Conservation (phyloP, 2,797 vertebrate species). For the Squalus acanthias region DNA sequence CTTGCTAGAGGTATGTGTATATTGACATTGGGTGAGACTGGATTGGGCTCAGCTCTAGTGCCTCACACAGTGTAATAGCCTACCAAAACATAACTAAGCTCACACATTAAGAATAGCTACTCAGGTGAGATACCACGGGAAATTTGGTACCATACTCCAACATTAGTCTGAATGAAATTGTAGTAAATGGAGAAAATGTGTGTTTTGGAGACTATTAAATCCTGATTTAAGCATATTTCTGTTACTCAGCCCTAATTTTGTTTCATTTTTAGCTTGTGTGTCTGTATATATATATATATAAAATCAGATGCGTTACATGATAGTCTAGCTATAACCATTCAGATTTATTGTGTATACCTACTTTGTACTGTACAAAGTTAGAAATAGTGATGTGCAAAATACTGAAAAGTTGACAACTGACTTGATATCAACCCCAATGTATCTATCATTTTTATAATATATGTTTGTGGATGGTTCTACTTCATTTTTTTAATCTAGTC, state of each 20-base stretch:
- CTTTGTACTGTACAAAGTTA: neutral
- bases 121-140: neutral
- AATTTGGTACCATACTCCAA: neutral
- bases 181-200: neutral
- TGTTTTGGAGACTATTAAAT: neutral
- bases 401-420: neutral
- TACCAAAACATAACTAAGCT: neutral
- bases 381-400: neutral
- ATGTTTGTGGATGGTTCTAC: neutral
- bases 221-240: neutral
- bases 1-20: no score
- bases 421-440: neutral
- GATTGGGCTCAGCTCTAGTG: neutral
- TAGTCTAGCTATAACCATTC: neutral
- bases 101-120: neutral
- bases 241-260: neutral
- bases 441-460: neutral
- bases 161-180: neutral
- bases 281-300: no score
- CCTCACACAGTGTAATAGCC: neutral
- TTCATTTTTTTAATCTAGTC: neutral
- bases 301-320: neutral
- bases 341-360: neutral
- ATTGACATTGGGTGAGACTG: neutral
- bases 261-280: neutral